Base-by-base conservation (phyloP, 1,140 invertebrate species). In the Bathynomus jamesi region DNA sequence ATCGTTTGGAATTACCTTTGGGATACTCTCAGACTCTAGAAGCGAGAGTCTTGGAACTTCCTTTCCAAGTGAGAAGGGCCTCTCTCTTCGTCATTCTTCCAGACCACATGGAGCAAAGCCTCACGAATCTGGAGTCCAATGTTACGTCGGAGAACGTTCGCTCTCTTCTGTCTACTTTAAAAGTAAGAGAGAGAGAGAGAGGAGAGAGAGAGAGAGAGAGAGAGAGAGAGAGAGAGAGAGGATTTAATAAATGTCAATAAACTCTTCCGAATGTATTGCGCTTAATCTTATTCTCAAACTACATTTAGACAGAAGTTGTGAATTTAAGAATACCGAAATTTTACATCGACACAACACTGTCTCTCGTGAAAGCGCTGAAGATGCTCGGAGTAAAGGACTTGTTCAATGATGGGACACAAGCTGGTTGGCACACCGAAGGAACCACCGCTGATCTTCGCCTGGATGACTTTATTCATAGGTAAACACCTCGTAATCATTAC, bases 21-120 rank as follows among this genome's bases (percentile, higher is more conserved):
- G 81, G 81, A 0, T 79, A 78, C 61, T 81, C 79, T 61, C 24
- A 74, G 13, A 77, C 78, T n/a, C 70, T 82, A 25, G 78, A 79
- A 28, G 82, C 80, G 46, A 66, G 80, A 10, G 71, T 82, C 2
- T 70, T 82, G 28, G 81, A 82, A 67, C 67, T 82, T 27, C 81
- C 81, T 1, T 81, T 81, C 64, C 63, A 73, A 28, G 78, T 70
- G 11, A 67, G 77, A 28, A 69, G 81, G 11, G 65, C 81, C 4
- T 80, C 79, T 27, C 77, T 82, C 72, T 82, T 82, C 67, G 79
- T 82, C 11, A 69, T 82, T 10, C 74, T 82, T 13, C 81, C 81
- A 3, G 81, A 82, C 68, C 76, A 80, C 28, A 65, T 78, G 27
- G 79, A 80, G 31, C 67, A 70, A 68, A 78, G 79, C 21, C 61